Percentiles rank a stretch among this genome's conserved stretches.
Conservation (phyloP, 2,888 invertebrate species). For the Dastarcus helophoroides region DNA sequence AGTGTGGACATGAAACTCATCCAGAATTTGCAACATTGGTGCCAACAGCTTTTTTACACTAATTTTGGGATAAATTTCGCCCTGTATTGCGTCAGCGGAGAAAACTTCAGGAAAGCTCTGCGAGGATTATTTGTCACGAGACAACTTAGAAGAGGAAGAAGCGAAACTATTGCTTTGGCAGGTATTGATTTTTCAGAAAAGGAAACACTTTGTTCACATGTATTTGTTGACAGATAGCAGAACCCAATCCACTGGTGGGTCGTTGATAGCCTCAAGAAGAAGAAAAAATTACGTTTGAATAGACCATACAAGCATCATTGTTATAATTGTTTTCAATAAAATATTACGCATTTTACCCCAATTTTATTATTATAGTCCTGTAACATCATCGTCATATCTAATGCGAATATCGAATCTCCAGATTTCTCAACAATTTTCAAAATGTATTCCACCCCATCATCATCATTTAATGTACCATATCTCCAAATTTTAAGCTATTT, state of each 20-base stretch:
- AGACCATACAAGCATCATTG: no score
- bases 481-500: no score
- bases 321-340: no score
- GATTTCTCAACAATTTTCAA: no score
- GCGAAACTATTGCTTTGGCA: slow-evolving; percentile 15
- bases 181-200: slow-evolving; percentile 12
- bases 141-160: slow-evolving; percentile 7
- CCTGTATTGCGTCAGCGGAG: slow-evolving; percentile 70
- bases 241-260: slow-evolving; percentile 19
- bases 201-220: slow-evolving; percentile 1
- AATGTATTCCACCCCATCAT: no score
- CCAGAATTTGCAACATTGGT: slow-evolving; percentile 46
- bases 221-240: slow-evolving; percentile 24
- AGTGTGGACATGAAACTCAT: slow-evolving; percentile 12
- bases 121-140: slow-evolving; percentile 16
- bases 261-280: slow-evolving; percentile 17
- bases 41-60: slow-evolving; percentile 60
- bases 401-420: no score
- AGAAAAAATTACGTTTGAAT: no score
- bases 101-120: slow-evolving; percentile 57
- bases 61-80: slow-evolving; percentile 78
- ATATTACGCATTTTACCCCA: no score
- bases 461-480: no score
- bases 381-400: no score
- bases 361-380: no score